Evolutionary conservation across 2,888 invertebrate genomes (phyloP), one percentile per base, ranked within the genome.

Genomic region (Protonemura montana): DNA sequence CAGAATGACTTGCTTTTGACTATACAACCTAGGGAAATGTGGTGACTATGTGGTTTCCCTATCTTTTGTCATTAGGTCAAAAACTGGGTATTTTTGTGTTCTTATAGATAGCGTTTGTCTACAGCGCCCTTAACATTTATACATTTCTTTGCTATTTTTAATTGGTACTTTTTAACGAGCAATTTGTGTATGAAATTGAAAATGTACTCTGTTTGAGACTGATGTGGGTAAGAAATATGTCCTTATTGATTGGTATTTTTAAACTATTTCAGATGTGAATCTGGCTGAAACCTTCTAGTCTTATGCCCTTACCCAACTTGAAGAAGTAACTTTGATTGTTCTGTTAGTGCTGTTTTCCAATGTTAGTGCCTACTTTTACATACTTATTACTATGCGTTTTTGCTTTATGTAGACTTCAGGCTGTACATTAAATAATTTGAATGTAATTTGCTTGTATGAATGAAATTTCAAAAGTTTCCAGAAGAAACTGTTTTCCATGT

Each of bases 401-500:
- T 59, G 59, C 59, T 59, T 59, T 59, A 59, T 59, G 21, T 59
- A 59, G 13, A 59, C 59, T 21, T 16, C 21, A 59, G 59, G 59
- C 59, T 21, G 13, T 41, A 41, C 41, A 59, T 59, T 21, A 1
- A 59, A 10, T 7, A 59, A 59, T 59, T 59, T 59, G 16, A 59
- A 13, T 10, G 21, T 21, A 16, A n/a, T 59, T 16, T 59, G 59
- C 59, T 59, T 59, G 59, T 59, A 59, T 59, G 13, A 21, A 59
- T 59, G 59, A 59, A 3, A 7, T 59, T 59, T 59, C 2, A 59
- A 59, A 59, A 59, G 59, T 59, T 59, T 59, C 59, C 1, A 10
- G 21, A 59, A 2, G 59, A 59, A 59, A 59, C 59, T 59, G 2
- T 81, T 81, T 81, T 81, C 29, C 81, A 81, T 81, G 30, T 81